Conservation (phyloP, 2,888 invertebrate genomes). For the Nephrotoma guestfalica region DNA sequence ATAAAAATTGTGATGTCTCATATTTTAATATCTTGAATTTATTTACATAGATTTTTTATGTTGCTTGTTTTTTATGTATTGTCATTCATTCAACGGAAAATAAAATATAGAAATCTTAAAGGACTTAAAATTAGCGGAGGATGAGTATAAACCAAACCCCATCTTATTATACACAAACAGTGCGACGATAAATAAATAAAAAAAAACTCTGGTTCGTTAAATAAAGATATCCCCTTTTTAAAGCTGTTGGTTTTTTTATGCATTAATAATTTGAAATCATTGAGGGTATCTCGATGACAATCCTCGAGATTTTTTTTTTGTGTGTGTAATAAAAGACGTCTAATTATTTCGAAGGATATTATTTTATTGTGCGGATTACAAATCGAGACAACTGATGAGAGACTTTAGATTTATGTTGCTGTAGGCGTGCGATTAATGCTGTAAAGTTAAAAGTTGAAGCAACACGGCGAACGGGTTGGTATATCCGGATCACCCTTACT, state of each 20-base stretch:
- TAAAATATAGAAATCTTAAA: not conserved
- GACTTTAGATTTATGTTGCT: not conserved
- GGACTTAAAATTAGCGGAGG: not conserved
- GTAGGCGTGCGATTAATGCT: no score
- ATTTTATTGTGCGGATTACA: not conserved
- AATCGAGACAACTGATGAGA: not conserved
- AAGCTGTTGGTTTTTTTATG: not conserved
- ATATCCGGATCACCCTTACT: not conserved
- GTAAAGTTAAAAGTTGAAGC: not conserved
- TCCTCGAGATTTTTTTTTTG: not conserved
- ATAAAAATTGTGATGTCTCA: not conserved
- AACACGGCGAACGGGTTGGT: not conserved
- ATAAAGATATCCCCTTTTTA: not conserved
- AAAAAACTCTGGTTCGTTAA: not conserved
- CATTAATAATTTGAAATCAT: not conserved
- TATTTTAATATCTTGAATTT: not conserved
- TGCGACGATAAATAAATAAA: not conserved
- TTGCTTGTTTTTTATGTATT: not conserved
- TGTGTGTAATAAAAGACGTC: not conserved
- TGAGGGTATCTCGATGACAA: not conserved
- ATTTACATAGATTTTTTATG: not conserved
- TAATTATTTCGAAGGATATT: not conserved
- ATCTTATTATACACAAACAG: not conserved
- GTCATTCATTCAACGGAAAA: not conserved
- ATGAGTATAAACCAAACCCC: not conserved